These are phyloP conservation scores for Brachionus plicatilis DNA, from an alignment of 1,140 invertebrate species.

Conservation along the genomic window DNA sequence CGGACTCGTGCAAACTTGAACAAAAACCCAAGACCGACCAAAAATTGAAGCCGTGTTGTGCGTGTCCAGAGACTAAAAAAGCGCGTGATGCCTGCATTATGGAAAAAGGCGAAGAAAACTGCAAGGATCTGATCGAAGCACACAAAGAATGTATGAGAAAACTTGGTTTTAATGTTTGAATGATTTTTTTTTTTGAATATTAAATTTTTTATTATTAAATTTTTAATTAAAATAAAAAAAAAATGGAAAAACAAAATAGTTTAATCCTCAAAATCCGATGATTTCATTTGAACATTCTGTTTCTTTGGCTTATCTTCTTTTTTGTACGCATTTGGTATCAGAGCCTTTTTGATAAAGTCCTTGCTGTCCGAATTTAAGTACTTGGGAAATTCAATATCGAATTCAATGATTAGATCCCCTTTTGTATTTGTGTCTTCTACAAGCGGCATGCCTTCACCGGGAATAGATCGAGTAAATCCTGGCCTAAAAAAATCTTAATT, in stretches of 20 bases:
- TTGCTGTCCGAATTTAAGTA: slow-evolving; percentile 52
- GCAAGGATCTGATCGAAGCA: slow-evolving; percentile 79
- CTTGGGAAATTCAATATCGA: slow-evolving; percentile 55
- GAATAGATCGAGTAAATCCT: slow-evolving; percentile 53
- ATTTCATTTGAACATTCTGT: slow-evolving; percentile 24
- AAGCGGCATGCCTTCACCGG: slow-evolving; percentile 55
- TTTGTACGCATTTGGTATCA: slow-evolving; percentile 14
- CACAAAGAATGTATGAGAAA: slow-evolving; percentile 93
- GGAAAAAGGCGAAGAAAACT: slow-evolving; percentile 85
- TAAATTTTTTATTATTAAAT: slow-evolving; percentile 28
- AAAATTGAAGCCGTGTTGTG: slow-evolving; percentile 71
- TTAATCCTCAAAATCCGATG: slow-evolving; percentile 37
- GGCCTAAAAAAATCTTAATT: slow-evolving; percentile 44
- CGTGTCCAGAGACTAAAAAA: slow-evolving; percentile 91
- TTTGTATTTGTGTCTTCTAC: slow-evolving; percentile 49
- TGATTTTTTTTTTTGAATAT: background rate
- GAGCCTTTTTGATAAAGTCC: slow-evolving; percentile 42
- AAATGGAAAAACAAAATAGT: background rate
- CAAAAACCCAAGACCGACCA: background rate
- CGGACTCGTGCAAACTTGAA: background rate
- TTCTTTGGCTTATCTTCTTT: slow-evolving; percentile 17
- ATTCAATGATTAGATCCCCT: slow-evolving; percentile 56
- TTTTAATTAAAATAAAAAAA: slow-evolving; percentile 18
- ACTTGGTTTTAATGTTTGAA: slow-evolving; percentile 85
- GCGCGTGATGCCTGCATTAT: slow-evolving; percentile 83